Percentiles rank a stretch among this genome's conserved stretches.
Evolutionary conservation across 2,113 vertebrate genomes (phyloP).

Genomic region (Mugil cephalus): DNA sequence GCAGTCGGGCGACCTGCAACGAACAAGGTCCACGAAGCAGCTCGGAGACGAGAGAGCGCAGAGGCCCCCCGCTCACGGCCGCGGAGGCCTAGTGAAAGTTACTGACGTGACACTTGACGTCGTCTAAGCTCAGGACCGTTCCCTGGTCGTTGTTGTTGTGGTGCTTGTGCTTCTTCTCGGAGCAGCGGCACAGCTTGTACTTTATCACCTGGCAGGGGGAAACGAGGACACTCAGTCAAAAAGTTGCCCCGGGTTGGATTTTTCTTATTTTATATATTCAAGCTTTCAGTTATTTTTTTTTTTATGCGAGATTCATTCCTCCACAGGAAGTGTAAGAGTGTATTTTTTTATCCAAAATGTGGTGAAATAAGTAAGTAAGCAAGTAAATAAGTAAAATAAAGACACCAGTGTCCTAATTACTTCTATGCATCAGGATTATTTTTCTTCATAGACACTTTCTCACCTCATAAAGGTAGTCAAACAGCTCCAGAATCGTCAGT

Average conservation of each 20-base stretch:
- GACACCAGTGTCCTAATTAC: background rate
- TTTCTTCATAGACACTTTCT: slow-evolving; percentile 38
- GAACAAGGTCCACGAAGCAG: slow-evolving; percentile 33
- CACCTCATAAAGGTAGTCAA: slow-evolving; percentile 95
- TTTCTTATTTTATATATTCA: too few relatives aligned
- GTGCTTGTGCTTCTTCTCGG: slow-evolving; percentile 89
- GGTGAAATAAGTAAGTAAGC: too few relatives aligned
- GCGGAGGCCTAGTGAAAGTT: slow-evolving; percentile 78
- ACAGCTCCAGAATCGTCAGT: slow-evolving; percentile 93
- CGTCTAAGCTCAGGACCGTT: slow-evolving; percentile 92
- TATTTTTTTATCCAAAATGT: background rate
- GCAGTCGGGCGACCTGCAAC: slow-evolving; percentile 24
- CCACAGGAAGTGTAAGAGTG: too few relatives aligned
- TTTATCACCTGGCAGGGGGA: slow-evolving; percentile 89
- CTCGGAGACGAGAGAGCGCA: slow-evolving; percentile 9
- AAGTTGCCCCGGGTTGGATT: too few relatives aligned
- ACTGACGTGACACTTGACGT: slow-evolving; percentile 97
- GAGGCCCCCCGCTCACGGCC: background rate
- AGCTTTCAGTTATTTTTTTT: background rate
- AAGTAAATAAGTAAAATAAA: too few relatives aligned
- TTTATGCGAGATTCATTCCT: too few relatives aligned
- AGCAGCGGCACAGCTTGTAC: slow-evolving; percentile 91
- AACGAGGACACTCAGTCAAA: background rate
- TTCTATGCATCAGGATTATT: background rate
- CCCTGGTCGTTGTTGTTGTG: slow-evolving; percentile 90